These are phyloP conservation scores for Lethocerus indicus DNA, from an alignment of 1,140 invertebrate genomes.

Conservation along the genomic window DNA sequence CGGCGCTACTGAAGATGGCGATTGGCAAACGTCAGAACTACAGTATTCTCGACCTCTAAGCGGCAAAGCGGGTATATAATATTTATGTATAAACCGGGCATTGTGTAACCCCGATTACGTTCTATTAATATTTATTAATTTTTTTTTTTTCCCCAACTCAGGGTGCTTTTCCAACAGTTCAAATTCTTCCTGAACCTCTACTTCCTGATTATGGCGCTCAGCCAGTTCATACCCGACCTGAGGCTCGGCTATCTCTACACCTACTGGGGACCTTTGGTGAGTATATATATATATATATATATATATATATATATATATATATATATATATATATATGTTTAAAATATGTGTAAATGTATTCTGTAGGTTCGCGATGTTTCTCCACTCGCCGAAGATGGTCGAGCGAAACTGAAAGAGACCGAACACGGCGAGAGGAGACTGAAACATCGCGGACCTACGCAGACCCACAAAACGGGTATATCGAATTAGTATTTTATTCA, in stretches of 20 bases:
- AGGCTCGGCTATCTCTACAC: constrained; percentile 95
- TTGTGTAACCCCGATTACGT: background rate
- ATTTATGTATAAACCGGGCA: background rate
- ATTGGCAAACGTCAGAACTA: background rate
- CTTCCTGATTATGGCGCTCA: constrained; percentile 93
- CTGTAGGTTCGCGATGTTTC: too few relatives aligned
- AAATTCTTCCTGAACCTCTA: constrained; percentile 98
- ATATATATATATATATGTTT: background rate
- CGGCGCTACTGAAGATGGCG: background rate
- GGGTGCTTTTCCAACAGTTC: constrained; percentile 95
- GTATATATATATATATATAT: constrained; percentile 18
- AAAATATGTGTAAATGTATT: too few relatives aligned
- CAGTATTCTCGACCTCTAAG: background rate
- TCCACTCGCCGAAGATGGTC: too few relatives aligned
- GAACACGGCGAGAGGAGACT: too few relatives aligned
- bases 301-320: background rate
- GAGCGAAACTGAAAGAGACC: too few relatives aligned
- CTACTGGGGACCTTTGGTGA: constrained; percentile 92
- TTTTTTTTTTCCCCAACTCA: constrained; percentile 22
- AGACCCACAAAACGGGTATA: too few relatives aligned
- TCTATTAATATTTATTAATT: constrained; percentile 3
- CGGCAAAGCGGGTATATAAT: background rate
- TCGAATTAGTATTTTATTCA: too few relatives aligned
- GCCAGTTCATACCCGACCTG: constrained; percentile 94
- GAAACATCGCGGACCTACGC: too few relatives aligned